These are phyloP conservation scores for Calyptomena viridis DNA, from an alignment of 2,113 vertebrate genomes.

Conservation along the genomic window DNA sequence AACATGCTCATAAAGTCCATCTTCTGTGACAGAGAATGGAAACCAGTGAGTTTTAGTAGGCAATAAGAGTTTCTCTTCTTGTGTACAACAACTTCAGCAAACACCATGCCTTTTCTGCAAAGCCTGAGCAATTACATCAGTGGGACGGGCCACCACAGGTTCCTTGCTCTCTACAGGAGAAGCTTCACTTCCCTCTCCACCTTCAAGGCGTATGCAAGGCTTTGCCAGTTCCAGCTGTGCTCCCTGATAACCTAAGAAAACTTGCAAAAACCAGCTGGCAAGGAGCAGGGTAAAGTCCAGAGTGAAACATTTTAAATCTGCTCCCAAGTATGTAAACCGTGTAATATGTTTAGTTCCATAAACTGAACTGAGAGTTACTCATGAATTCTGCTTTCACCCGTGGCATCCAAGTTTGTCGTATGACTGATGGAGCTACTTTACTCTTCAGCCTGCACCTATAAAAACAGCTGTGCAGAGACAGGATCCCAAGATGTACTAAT, in stretches of 20 bases:
- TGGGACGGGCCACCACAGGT: background rate
- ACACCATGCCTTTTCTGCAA: background rate
- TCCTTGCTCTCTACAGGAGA: background rate
- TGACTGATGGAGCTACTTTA: background rate
- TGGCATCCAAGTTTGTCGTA: background rate
- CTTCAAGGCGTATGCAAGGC: background rate
- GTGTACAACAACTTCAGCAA: background rate
- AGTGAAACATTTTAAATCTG: background rate
- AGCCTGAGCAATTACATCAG: background rate
- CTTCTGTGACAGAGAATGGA: background rate
- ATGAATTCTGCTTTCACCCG: background rate
- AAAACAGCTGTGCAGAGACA: background rate
- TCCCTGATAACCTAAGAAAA: background rate
- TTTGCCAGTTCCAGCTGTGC: background rate
- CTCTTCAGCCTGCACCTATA: background rate
- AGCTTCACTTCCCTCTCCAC: background rate
- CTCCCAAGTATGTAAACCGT: accelerated
- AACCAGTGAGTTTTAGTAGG: background rate
- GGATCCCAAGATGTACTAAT: background rate
- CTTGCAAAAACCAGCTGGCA: background rate
- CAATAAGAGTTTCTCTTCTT: background rate
- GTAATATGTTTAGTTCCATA: background rate
- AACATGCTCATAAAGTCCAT: background rate
- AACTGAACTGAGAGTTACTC: accelerated
- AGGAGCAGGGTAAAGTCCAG: background rate